Conservation (phyloP, 1,140 invertebrate genomes). For the Leptopilina boulardi region DNA sequence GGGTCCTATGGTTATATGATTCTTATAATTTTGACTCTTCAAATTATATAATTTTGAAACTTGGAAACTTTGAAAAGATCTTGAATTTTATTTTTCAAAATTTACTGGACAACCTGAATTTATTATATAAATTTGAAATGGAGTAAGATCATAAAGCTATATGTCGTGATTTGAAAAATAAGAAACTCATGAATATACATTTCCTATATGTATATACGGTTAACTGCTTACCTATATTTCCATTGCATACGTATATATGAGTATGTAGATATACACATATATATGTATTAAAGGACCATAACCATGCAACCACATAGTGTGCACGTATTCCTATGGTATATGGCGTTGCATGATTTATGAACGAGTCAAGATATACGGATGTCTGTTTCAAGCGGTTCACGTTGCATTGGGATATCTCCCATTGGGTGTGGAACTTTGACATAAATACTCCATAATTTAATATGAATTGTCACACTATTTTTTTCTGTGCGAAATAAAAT, state of each 20-base stretch:
- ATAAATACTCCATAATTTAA: conserved; percentile 26
- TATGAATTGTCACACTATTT: conserved; percentile 26
- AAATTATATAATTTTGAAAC: too few relatives aligned
- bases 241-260: not conserved
- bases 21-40: too few relatives aligned
- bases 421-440: conserved; percentile 19
- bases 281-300: not conserved
- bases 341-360: conserved; percentile 25
- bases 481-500: conserved; percentile 4
- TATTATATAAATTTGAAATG: conserved; percentile 3
- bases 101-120: too few relatives aligned
- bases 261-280: not conserved
- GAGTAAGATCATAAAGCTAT: not conserved
- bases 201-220: not conserved
- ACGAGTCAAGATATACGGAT: conserved; percentile 17
- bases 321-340: conserved; percentile 13
- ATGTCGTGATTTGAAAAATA: conserved; percentile 3
- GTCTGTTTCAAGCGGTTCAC: conserved; percentile 22
- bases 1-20: too few relatives aligned
- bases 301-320: not conserved
- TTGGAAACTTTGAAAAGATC: too few relatives aligned
- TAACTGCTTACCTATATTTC: conserved; percentile 3
- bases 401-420: conserved; percentile 21
- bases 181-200: not conserved
- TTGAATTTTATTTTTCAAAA: too few relatives aligned